These are phyloP conservation scores for Rotaria socialis DNA, from an alignment of 2,888 invertebrate genomes.

Conservation along the genomic window DNA sequence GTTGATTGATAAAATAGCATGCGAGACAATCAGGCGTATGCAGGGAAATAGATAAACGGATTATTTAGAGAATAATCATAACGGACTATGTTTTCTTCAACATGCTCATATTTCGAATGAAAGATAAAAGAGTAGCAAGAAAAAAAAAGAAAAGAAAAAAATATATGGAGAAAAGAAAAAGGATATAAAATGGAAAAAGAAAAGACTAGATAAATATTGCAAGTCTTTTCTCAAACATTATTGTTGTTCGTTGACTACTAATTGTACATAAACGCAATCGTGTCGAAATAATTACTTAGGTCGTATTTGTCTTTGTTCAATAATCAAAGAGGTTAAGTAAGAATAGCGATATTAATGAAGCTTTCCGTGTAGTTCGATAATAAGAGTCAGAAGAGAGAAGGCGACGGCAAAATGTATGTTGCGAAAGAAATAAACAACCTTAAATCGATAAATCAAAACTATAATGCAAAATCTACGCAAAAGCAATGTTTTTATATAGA, in stretches of 20 bases:
- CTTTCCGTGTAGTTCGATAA: background rate
- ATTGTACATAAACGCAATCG: slow-evolving; percentile 10
- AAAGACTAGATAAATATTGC: too few relatives aligned
- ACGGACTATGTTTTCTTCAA: background rate
- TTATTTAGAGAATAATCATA: background rate
- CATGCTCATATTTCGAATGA: background rate
- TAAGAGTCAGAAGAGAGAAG: too few relatives aligned
- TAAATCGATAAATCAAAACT: too few relatives aligned
- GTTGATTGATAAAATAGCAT: background rate
- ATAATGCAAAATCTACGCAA: too few relatives aligned
- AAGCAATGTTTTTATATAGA: too few relatives aligned
- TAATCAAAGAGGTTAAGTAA: background rate
- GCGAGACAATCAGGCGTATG: background rate
- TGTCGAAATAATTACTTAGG: background rate
- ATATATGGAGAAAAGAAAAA: background rate
- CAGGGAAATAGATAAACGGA: background rate
- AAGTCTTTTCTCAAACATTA: background rate
- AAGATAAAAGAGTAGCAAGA: background rate
- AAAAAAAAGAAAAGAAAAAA: background rate
- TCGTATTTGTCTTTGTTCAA: background rate
- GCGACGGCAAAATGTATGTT: too few relatives aligned
- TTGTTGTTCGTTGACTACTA: background rate
- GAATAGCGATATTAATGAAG: background rate
- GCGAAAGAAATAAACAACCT: too few relatives aligned
- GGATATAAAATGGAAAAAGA: background rate